A percentile compares a stretch with the other conserved stretches of the same genome.
phyloP scores from a whole-genome alignment of 2,113 vertebrate species.

The Poeciliopsis turrubarensis region DNA sequence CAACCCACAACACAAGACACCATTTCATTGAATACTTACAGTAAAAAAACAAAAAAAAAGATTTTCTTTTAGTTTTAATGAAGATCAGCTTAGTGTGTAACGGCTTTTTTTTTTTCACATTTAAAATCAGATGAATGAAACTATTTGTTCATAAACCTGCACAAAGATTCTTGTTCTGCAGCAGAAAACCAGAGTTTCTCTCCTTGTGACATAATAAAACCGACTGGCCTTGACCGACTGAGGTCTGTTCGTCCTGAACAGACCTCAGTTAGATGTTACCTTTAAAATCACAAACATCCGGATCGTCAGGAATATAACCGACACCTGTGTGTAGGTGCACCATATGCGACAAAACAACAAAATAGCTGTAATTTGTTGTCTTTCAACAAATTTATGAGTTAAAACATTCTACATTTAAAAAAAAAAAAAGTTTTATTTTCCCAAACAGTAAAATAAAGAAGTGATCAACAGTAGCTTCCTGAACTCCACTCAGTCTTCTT shows the following conservation, averaged over 20 bases:
- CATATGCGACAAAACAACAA: neutral
- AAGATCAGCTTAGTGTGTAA: neutral
- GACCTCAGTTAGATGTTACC: no score
- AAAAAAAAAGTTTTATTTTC: neutral
- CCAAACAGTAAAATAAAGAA: neutral
- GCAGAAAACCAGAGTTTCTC: constrained; percentile 12
- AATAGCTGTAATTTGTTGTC: neutral
- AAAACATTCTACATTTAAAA: neutral
- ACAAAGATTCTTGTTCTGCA: neutral
- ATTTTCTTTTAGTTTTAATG: constrained; percentile 5
- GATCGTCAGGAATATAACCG: constrained; percentile 21
- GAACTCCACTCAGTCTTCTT: neutral
- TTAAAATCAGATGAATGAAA: neutral
- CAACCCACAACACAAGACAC: neutral
- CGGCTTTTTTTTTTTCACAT: neutral
- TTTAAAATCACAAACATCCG: no score
- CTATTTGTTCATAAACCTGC: constrained; percentile 6
- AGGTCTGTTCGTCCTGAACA: no score
- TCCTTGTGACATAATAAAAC: constrained; percentile 7
- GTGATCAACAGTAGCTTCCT: neutral
- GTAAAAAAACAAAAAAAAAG: neutral
- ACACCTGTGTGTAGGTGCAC: neutral
- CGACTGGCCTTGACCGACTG: neutral
- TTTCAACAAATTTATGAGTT: constrained; percentile 13
- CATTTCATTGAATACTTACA: neutral